Base-by-base conservation (phyloP, 2,888 invertebrate species). In the Onchidella celtica region DNA sequence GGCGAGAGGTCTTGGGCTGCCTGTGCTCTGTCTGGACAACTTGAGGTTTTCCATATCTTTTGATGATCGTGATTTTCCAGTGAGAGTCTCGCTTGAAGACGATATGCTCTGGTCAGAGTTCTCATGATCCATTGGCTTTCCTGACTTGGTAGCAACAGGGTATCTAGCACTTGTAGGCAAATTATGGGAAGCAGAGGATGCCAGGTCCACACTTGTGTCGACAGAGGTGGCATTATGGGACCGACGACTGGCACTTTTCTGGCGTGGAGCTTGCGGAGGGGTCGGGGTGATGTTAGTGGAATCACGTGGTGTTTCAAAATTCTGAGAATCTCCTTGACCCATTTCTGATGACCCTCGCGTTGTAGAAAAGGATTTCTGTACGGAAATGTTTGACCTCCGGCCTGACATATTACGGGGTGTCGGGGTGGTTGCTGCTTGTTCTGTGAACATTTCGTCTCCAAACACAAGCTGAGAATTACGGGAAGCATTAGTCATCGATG, bases 391-490 rank as follows among this genome's bases (percentile, higher is more conserved):
- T n/a, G n/a, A n/a, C n/a, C n/a, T n/a, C n/a, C n/a, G n/a, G 29
- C n/a, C 21, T 11, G 2, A 3, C 1, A 11, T 17, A 40, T 61
- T 24, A 63, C 3, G 11, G 29, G 59, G 14, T 27, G 72, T 24
- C 14, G 57, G 21, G 27, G 72, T 27, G 24, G 72, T 29, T 24
- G 77, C 47, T 27, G 77, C 77, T 24, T 55, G 32, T 0, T 66
- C 77, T 3, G 55, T 66, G 34, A 77, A 77, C 55, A 77, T 40
- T 55, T 77, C 77, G 57, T 77, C 77, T 27, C 77, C 77, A 68
- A 77, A 77, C 34, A 77, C 21, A 27, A 66, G 57, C 1, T 29
- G 6, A 9, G 47, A 14, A 32, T 76, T 63, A 9, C 11, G 55
- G 14, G 3, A 27, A 57, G 27, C 29, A 57, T 72, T n/a, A 1